Evolutionary conservation across 2,113 vertebrate species (phyloP), one percentile per base, ranked within the genome.

Genomic region (Calonectris borealis): DNA sequence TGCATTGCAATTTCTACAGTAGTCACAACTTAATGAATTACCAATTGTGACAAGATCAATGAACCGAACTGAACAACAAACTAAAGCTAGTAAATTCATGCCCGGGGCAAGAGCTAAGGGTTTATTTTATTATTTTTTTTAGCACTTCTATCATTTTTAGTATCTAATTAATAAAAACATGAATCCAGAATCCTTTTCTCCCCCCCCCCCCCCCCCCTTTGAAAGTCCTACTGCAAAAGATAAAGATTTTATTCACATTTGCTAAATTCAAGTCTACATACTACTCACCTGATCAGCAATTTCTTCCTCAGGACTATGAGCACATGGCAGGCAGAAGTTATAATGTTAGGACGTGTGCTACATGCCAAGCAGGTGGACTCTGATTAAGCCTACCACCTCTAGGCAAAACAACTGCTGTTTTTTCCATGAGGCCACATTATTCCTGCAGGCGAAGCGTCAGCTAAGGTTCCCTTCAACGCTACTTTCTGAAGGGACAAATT

Each of bases 1-100:
- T 90, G 90, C 93, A 89, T 93, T 97, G 95, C 86, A 94, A 96
- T 97, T 97, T 89, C 97, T 95, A 97, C 96, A 95, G 93, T 93
- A 97, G 95, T 97, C 97, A 97, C 95, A 97, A 97, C 95, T 97
- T 97, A 97, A 97, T 97, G 97, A 97, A 97, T 97, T 95, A 97
- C 96, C 95, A 96, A 6, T 95, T 97, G 96, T 96, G 97, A 97
- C 95, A 97, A 95, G 96, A 97, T 97, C 97, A 97, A 97, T 97
- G 97, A 98, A 97, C 96, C 86, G 29, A 96, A 96, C 60, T 55
- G 89, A 95, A 93, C 84, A 96, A 95, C 96, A 97, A 97, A 97
- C 96, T 95, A 90, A 94, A 96, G 92, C 93, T 85, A 94, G 96
- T 96, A 96, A 97, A 98, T 97, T 96, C 94, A 93, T 81, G 96